phyloP scores from a whole-genome alignment of 2,888 invertebrate genomes.

The Caenorhabditis virilis region DNA sequence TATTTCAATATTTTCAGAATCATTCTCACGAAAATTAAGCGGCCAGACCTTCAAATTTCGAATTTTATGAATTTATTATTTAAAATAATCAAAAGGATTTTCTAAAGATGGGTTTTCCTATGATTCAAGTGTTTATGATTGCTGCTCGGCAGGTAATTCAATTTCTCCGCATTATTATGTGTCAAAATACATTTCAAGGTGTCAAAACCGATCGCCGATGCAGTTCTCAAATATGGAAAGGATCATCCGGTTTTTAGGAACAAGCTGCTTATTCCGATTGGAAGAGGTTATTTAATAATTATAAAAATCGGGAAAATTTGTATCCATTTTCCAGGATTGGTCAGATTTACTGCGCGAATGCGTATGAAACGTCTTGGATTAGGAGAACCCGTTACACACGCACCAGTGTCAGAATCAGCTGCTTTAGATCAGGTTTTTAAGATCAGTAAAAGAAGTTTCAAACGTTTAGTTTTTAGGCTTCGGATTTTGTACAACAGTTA shows the following conservation, averaged over 20 bases:
- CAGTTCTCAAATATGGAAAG: slow-evolving; percentile 58
- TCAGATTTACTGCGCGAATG: slow-evolving; percentile 58
- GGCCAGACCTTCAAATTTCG: slow-evolving; percentile 7
- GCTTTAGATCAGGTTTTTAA: slow-evolving; percentile 64
- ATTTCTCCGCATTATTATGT: neutral
- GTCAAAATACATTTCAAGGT: slow-evolving; percentile 31
- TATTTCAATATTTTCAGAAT: too few relatives aligned
- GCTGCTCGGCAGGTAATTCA: slow-evolving; percentile 60
- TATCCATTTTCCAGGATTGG: slow-evolving; percentile 41
- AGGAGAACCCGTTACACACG: slow-evolving; percentile 49
- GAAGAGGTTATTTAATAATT: slow-evolving; percentile 37
- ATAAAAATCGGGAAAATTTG: neutral
- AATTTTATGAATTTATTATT: slow-evolving; percentile 15
- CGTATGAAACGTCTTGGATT: slow-evolving; percentile 63
- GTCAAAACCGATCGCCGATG: slow-evolving; percentile 64
- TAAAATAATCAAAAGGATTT: slow-evolving; percentile 1
- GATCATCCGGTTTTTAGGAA: slow-evolving; percentile 62
- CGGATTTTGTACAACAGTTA: slow-evolving; percentile 65
- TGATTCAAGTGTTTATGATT: slow-evolving; percentile 66
- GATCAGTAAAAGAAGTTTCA: neutral
- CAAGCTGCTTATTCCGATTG: slow-evolving; percentile 58
- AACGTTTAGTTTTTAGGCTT: slow-evolving; percentile 48
- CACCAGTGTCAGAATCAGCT: slow-evolving; percentile 58
- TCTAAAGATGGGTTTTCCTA: slow-evolving; percentile 63
- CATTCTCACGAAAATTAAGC: too few relatives aligned